Evolutionary conservation across 1,140 invertebrate genomes (phyloP).

Genomic region (Sinella curviseta): DNA sequence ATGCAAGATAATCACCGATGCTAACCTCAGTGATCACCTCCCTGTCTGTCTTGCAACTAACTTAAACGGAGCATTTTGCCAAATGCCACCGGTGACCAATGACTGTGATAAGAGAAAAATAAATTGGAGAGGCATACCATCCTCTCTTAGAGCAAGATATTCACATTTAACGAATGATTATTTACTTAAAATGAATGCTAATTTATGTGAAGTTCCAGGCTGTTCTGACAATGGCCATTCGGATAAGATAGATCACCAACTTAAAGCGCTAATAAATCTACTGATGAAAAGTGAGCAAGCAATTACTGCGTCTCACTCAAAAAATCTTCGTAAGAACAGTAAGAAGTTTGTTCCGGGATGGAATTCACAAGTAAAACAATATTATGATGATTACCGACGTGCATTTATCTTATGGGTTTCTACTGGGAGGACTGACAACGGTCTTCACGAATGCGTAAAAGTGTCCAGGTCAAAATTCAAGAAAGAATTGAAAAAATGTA

Average conservation of each 20-base stretch:
- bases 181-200: not conserved
- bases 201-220: not conserved
- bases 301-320: too few relatives aligned
- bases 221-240: not conserved
- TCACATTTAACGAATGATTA: not conserved
- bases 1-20: not conserved
- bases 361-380: not conserved
- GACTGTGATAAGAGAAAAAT: not conserved
- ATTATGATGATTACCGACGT: not conserved
- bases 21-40: not conserved
- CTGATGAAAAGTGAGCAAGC: not conserved
- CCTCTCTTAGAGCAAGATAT: not conserved
- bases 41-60: not conserved
- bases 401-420: not conserved
- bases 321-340: too few relatives aligned
- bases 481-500: not conserved
- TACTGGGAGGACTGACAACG: not conserved
- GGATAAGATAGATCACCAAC: not conserved
- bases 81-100: not conserved
- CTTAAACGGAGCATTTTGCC: not conserved
- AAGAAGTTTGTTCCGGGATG: not conserved
- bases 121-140: not conserved
- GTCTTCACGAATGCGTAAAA: not conserved
- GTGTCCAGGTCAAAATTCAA: not conserved
- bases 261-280: not conserved